phyloP scores from a whole-genome alignment of 2,113 vertebrate genomes.

The Tiliqua scincoides region DNA sequence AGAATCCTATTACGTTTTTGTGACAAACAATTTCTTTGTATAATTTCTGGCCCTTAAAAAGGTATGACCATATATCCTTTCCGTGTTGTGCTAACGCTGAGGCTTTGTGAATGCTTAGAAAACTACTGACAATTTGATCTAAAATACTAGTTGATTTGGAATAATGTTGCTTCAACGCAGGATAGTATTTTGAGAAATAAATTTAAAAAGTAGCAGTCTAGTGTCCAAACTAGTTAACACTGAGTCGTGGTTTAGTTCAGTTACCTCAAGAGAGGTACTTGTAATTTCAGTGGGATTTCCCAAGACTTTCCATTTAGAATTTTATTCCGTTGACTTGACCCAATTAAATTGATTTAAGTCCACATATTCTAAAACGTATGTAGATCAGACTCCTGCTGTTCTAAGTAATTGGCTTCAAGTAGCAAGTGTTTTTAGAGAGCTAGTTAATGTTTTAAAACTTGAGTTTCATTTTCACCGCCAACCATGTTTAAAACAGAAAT shows the following conservation, averaged over 20 bases:
- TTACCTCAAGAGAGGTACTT: neutral
- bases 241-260: neutral
- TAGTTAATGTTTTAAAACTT: neutral
- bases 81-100: neutral
- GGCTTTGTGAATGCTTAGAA: neutral
- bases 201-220: neutral
- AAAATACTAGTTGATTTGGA: neutral
- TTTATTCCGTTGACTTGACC: neutral
- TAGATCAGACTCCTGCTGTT: too few species aligned
- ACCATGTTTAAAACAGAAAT: neutral
- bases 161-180: neutral
- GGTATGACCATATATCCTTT: neutral
- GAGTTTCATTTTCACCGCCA: neutral
- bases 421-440: neutral
- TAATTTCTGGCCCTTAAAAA: too few species aligned
- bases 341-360: neutral
- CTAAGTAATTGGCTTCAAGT: too few species aligned
- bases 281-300: too few species aligned
- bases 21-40: neutral
- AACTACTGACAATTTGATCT: neutral
- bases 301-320: neutral
- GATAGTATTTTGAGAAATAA: neutral
- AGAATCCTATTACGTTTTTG: too few species aligned
- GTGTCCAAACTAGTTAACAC: neutral
- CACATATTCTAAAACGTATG: too few species aligned